Percentiles rank a stretch among this genome's conserved stretches.
Conservation (phyloP, 2,113 vertebrate species). For the Heterocephalus glaber region DNA sequence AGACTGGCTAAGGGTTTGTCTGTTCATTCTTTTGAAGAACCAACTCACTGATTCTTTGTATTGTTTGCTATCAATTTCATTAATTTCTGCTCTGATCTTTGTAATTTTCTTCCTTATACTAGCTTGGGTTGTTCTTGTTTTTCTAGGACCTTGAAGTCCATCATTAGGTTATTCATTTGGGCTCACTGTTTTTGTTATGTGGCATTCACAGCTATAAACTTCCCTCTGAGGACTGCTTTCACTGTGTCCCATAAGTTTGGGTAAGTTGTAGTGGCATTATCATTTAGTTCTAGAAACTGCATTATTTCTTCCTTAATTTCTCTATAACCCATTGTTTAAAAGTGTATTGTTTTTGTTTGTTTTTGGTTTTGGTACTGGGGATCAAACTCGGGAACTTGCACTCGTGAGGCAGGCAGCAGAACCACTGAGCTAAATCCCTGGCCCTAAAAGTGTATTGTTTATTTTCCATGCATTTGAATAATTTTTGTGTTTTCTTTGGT, state of each 20-base stretch:
- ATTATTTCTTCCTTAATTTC: neutral
- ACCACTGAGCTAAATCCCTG: no score
- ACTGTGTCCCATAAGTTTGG: neutral
- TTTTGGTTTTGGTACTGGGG: no score
- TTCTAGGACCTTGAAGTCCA: neutral
- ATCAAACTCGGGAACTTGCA: no score
- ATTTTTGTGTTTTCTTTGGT: neutral
- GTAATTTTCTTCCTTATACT: neutral
- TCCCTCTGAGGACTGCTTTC: neutral
- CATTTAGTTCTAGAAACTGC: neutral
- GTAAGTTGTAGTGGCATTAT: neutral
- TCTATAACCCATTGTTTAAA: neutral
- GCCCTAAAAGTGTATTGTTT: neutral
- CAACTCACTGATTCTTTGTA: neutral
- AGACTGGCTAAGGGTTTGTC: neutral
- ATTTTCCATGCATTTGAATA: neutral
- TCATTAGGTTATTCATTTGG: neutral
- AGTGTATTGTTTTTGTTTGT: neutral
- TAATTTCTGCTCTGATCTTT: neutral
- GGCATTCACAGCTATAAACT: neutral
- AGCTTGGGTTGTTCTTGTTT: neutral
- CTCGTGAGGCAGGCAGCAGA: no score
- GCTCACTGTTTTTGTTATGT: neutral
- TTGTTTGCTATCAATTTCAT: neutral
- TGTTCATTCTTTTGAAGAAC: neutral